Evolutionary conservation across 2,888 invertebrate genomes (phyloP).

Genomic region (Lasius fuliginosus): DNA sequence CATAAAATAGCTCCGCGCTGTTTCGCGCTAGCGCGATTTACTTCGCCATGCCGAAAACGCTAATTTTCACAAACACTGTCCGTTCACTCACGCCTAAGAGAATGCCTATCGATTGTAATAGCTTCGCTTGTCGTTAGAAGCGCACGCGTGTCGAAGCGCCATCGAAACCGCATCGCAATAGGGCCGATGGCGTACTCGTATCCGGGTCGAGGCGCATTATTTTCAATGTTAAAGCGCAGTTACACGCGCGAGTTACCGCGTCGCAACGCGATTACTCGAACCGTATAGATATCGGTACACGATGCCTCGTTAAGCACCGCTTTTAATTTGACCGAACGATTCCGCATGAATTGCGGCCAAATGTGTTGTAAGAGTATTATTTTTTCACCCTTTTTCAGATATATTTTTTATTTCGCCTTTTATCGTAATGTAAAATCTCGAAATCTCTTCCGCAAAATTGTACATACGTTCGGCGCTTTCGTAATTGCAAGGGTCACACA

Average conservation of each 20-base stretch:
- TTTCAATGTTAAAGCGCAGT: constrained; percentile 36
- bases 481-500: not conserved
- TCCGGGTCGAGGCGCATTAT: constrained; percentile 21
- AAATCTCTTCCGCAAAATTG: not conserved
- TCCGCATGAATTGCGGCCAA: not conserved
- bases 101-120: constrained; percentile 29
- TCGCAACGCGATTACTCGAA: not conserved
- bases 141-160: constrained; percentile 18
- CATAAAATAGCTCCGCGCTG: not conserved
- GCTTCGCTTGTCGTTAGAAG: constrained; percentile 25
- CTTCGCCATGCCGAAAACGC: not conserved
- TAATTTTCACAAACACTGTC: not conserved
- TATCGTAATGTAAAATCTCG: not conserved
- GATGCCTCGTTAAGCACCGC: not conserved
- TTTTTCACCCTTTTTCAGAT: not conserved
- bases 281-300: not conserved
- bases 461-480: constrained; percentile 1
- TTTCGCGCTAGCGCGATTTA: not conserved
- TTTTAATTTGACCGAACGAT: not conserved
- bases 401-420: constrained; percentile 1
- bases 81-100: not conserved
- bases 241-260: not conserved
- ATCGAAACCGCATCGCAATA: not conserved
- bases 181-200: not conserved
- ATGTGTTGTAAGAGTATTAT: not conserved